Conservation (phyloP, 2,888 invertebrate genomes). For the Watsonalla binaria region DNA sequence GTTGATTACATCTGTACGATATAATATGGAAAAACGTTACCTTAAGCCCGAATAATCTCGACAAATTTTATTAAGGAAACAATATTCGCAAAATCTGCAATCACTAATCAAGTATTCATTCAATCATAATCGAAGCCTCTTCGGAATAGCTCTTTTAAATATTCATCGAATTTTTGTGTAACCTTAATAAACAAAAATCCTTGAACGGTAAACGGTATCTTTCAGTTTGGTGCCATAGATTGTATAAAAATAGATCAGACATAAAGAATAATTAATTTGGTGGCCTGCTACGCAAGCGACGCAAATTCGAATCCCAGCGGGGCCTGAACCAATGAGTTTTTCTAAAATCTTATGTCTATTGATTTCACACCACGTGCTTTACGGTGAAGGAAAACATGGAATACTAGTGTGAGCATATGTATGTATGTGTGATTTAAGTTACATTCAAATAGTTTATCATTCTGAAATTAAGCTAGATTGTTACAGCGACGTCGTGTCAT, state of each 20-base stretch:
- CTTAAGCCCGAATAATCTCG: too few species aligned
- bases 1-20: background rate
- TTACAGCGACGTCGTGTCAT: background rate
- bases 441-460: too few species aligned
- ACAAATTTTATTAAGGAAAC: conserved; percentile 15
- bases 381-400: too few species aligned
- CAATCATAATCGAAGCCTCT: conserved; percentile 21
- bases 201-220: conserved; percentile 17
- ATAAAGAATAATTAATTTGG: background rate
- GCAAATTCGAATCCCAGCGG: too few species aligned
- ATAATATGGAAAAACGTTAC: background rate
- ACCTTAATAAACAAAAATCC: conserved; percentile 18
- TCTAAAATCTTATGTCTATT: too few species aligned
- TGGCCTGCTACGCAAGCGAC: too few species aligned
- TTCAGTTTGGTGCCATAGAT: background rate
- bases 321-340: too few species aligned
- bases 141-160: conserved; percentile 17
- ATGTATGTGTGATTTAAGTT: too few species aligned
- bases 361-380: too few species aligned
- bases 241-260: background rate
- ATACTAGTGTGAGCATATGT: too few species aligned
- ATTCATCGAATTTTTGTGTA: conserved; percentile 25
- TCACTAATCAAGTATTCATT: conserved; percentile 39
- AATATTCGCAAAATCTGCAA: conserved; percentile 26
- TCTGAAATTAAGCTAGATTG: background rate